These are phyloP conservation scores for Zoanthus sociatus DNA, from an alignment of 92 coral and sea anemone species.

Conservation along the genomic window DNA sequence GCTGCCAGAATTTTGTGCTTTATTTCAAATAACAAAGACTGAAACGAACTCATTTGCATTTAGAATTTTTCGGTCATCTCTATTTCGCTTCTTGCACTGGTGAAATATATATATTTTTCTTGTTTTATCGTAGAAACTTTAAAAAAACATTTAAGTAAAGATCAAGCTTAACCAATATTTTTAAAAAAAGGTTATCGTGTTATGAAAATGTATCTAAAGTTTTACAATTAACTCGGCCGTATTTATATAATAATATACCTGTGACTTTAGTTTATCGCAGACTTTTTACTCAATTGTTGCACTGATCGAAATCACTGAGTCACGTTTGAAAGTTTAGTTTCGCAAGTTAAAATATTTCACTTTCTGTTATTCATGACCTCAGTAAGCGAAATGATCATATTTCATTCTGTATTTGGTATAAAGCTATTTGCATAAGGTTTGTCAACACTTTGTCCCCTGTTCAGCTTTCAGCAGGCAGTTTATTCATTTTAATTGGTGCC, in stretches of 20 bases:
- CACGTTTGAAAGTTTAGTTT: not conserved
- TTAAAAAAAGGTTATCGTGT: no score
- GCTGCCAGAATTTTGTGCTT: not conserved
- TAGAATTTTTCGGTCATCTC: not conserved
- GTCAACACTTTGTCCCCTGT: constrained; percentile 13
- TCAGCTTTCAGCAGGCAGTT: constrained; percentile 17
- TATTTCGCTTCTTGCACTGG: not conserved
- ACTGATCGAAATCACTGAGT: not conserved
- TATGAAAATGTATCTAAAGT: no score
- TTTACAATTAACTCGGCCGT: not conserved
- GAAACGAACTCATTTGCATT: constrained; percentile 6
- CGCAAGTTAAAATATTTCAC: not conserved
- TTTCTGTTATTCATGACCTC: not conserved
- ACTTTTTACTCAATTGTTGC: not conserved
- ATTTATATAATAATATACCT: not conserved
- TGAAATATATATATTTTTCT: not conserved
- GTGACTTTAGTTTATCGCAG: not conserved
- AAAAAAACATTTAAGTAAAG: not conserved
- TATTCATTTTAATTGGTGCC: not conserved
- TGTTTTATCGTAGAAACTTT: not conserved
- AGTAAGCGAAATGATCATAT: constrained; percentile 16
- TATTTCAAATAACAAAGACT: not conserved
- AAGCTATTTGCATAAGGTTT: constrained; percentile 26
- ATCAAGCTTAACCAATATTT: not conserved
- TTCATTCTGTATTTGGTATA: constrained; percentile 33